Evolutionary conservation across 1,140 invertebrate genomes (phyloP).

Genomic region (Platorchestia sp.): DNA sequence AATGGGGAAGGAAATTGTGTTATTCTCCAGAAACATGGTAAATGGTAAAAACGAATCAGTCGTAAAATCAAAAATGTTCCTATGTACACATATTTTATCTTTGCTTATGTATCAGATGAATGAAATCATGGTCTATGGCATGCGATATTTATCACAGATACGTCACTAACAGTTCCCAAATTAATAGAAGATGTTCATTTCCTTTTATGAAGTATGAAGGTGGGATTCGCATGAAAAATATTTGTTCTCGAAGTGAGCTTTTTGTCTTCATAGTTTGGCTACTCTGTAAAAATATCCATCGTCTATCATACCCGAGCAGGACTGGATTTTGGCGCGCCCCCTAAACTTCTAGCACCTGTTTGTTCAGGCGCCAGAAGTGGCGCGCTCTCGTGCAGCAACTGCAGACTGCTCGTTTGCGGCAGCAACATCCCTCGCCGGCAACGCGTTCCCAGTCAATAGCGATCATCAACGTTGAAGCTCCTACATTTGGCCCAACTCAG

Average conservation of each 20-base stretch:
- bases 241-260: not conserved
- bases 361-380: conserved; percentile 17
- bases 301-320: not conserved
- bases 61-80: not conserved
- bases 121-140: not conserved
- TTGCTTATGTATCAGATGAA: not conserved
- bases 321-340: not conserved
- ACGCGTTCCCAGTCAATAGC: not conserved
- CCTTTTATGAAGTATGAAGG: not conserved
- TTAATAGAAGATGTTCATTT: not conserved
- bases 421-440: not conserved
- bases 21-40: too few relatives aligned
- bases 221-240: not conserved
- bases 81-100: not conserved
- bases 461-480: not conserved
- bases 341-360: conserved; percentile 23
- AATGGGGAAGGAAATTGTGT: too few relatives aligned
- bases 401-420: not conserved
- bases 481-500: not conserved
- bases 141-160: too few relatives aligned
- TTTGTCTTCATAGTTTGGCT: conserved; percentile 10
- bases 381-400: not conserved
- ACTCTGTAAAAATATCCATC: not conserved
- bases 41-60: too few relatives aligned
- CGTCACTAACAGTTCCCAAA: not conserved